These are phyloP conservation scores for Pyrrhosoma nymphula DNA, from an alignment of 2,888 invertebrate genomes.

Conservation along the genomic window DNA sequence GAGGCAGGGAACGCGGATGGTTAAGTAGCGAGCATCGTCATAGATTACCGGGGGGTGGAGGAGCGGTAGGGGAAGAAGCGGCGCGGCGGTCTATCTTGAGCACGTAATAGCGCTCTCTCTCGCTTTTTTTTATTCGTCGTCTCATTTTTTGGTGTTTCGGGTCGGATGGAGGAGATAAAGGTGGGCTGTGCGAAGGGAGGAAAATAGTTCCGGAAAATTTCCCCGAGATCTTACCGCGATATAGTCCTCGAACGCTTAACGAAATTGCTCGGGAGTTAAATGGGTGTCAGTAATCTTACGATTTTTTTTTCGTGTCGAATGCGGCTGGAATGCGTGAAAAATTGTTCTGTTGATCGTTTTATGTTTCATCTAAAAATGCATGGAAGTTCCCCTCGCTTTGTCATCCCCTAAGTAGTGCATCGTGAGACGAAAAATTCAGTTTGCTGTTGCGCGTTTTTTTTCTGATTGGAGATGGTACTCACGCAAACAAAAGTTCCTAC, in stretches of 20 bases:
- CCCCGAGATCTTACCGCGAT: background rate
- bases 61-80: too few relatives aligned
- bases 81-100: background rate
- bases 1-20: background rate
- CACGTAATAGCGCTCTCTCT: background rate
- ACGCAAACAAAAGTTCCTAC: too few relatives aligned
- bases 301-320: background rate
- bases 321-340: background rate
- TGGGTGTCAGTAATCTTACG: background rate
- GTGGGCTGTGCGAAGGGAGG: background rate
- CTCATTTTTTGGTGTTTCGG: constrained; percentile 1
- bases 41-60: background rate
- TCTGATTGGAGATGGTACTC: too few relatives aligned
- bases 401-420: too few relatives aligned
- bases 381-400: too few relatives aligned
- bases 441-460: too few relatives aligned
- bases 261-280: background rate
- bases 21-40: background rate
- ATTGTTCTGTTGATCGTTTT: background rate
- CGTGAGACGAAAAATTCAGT: too few relatives aligned
- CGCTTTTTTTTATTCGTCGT: background rate
- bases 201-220: background rate
- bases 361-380: background rate
- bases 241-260: background rate
- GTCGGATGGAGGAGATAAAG: background rate